Evolutionary conservation across 2,888 invertebrate species (phyloP).

Genomic region (Phalangium opilio): DNA sequence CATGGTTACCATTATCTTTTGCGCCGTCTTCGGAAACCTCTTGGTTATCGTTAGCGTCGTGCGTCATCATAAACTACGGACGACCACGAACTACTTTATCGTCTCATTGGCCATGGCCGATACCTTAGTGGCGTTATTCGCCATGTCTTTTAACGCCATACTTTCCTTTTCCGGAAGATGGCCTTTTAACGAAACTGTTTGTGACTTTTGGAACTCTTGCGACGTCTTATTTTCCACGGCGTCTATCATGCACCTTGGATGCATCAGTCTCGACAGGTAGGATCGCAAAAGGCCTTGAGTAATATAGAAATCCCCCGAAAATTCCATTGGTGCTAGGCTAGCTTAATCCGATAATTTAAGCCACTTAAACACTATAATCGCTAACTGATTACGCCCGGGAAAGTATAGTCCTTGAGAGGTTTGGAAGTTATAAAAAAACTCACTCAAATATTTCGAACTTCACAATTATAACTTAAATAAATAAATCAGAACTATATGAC

Average conservation of each 20-base stretch:
- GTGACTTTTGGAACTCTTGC: conserved; percentile 84
- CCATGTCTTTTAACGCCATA: conserved; percentile 82
- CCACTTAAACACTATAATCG: too few relatives aligned
- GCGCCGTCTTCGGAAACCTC: conserved; percentile 79
- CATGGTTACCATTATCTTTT: conserved; percentile 50
- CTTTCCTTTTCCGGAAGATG: conserved; percentile 69
- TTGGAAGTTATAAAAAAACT: too few relatives aligned
- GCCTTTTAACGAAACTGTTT: conserved; percentile 77
- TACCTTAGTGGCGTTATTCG: conserved; percentile 75
- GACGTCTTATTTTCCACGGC: conserved; percentile 79
- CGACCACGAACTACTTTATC: conserved; percentile 89
- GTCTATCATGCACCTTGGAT: conserved; percentile 80
- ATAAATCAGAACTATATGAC: too few relatives aligned
- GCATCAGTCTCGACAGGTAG: conserved; percentile 87
- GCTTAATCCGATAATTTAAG: too few relatives aligned
- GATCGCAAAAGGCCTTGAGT: too few relatives aligned
- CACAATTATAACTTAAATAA: too few relatives aligned
- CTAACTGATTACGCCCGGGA: too few relatives aligned
- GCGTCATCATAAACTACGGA: conserved; percentile 66
- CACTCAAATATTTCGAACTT: too few relatives aligned
- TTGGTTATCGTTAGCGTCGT: conserved; percentile 50
- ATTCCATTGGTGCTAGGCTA: too few relatives aligned
- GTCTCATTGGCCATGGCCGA: conserved; percentile 88
- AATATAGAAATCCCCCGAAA: too few relatives aligned
- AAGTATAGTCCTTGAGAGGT: too few relatives aligned